phyloP scores from a whole-genome alignment of 2,113 vertebrate species.

The Carassius gibelio region DNA sequence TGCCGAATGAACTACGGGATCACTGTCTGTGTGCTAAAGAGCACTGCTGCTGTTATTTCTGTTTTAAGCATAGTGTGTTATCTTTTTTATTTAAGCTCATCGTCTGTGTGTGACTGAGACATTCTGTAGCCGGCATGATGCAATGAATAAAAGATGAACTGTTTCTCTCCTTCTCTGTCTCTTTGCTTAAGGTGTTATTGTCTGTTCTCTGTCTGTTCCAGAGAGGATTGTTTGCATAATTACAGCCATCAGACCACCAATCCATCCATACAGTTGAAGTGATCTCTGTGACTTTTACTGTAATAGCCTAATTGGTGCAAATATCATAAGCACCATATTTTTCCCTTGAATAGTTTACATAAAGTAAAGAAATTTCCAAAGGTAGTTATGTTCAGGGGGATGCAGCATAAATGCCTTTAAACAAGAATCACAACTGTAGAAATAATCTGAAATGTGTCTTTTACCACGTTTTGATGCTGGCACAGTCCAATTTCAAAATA shows the following conservation, averaged over 20 bases:
- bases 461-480: too few species aligned
- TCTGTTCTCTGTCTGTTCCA: slow-evolving; percentile 5
- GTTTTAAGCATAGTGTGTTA: background rate
- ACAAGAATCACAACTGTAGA: too few species aligned
- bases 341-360: background rate
- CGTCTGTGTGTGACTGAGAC: slow-evolving; percentile 19
- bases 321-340: background rate
- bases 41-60: background rate
- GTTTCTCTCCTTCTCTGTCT: slow-evolving; percentile 11
- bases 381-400: too few species aligned
- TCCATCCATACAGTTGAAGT: background rate
- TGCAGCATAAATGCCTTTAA: too few species aligned
- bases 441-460: too few species aligned
- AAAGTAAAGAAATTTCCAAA: background rate
- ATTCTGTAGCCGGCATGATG: background rate
- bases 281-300: background rate
- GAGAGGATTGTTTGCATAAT: slow-evolving; percentile 23
- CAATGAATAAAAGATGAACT: slow-evolving; percentile 53
- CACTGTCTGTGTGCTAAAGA: background rate
- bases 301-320: background rate
- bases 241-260: background rate
- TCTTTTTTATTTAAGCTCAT: slow-evolving; percentile 29
- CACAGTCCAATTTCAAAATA: too few species aligned
- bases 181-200: slow-evolving; percentile 25
- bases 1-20: slow-evolving; percentile 7